phyloP scores from a whole-genome alignment of 2,888 invertebrate genomes.

The Eubasilissa splendida region DNA sequence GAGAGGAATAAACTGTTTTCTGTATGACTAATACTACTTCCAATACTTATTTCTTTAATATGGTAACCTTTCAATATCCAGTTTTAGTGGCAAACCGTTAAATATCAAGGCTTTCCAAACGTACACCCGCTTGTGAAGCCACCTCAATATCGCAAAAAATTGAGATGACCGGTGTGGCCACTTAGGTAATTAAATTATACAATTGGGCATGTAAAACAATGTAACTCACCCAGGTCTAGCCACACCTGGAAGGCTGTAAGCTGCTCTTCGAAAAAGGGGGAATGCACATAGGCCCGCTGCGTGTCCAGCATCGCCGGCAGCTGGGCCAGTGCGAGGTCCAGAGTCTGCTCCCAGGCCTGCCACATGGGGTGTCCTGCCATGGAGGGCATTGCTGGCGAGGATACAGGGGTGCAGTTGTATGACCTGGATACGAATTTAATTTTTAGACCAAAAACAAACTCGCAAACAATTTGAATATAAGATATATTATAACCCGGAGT shows the following conservation, averaged over 20 bases:
- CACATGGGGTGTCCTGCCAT: constrained; percentile 94
- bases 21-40: too few relatives aligned
- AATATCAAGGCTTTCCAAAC: too few relatives aligned
- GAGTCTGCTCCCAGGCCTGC: constrained; percentile 98
- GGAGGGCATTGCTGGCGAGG: constrained; percentile 91
- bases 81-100: too few relatives aligned
- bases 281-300: constrained; percentile 78
- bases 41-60: too few relatives aligned
- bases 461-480: too few relatives aligned
- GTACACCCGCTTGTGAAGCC: too few relatives aligned
- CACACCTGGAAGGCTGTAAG: constrained; percentile 97
- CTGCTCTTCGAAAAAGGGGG: constrained; percentile 98
- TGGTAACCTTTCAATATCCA: too few relatives aligned
- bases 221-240: constrained; percentile 80
- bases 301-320: constrained; percentile 83
- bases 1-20: too few relatives aligned
- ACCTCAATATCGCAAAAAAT: too few relatives aligned
- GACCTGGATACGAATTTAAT: constrained; percentile 67
- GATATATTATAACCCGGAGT: too few relatives aligned
- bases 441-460: not conserved
- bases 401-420: constrained; percentile 98
- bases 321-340: constrained; percentile 95
- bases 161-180: too few relatives aligned
- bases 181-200: too few relatives aligned
- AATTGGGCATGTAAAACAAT: not conserved